These are phyloP conservation scores for Neofelis nebulosa DNA, from an alignment of 2,113 vertebrate genomes.

Conservation along the genomic window DNA sequence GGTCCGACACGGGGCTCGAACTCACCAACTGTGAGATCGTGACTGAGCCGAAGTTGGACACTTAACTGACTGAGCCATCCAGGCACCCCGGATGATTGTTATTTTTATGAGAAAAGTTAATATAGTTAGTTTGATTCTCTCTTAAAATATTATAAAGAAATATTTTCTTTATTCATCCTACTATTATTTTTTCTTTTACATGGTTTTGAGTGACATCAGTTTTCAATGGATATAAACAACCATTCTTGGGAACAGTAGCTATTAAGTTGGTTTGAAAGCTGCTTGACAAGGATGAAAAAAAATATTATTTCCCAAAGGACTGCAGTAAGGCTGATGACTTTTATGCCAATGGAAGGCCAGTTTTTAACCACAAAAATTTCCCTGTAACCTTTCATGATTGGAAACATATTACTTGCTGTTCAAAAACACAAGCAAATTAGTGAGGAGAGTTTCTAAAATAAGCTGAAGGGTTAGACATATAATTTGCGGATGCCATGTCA, in stretches of 20 bases:
- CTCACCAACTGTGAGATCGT: too few relatives aligned
- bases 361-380: conserved; percentile 91
- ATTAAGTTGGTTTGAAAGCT: conserved; percentile 65
- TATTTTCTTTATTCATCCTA: not conserved
- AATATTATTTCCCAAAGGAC: conserved; percentile 73
- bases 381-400: conserved; percentile 90
- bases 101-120: conserved; percentile 30
- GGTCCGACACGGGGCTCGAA: too few relatives aligned
- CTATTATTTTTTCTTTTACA: not conserved
- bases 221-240: conserved; percentile 59
- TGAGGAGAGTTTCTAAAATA: conserved; percentile 86
- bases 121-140: not conserved
- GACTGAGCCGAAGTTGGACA: too few relatives aligned
- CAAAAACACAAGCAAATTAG: conserved; percentile 87
- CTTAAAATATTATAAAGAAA: not conserved
- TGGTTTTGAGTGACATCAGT: conserved; percentile 37
- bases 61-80: too few relatives aligned
- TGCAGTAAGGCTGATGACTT: conserved; percentile 65
- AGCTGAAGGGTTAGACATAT: conserved; percentile 84
- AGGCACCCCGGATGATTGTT: not conserved
- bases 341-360: conserved; percentile 84
- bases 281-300: conserved; percentile 76
- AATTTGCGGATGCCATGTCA: conserved; percentile 85
- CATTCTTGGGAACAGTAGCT: conserved; percentile 62
- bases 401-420: conserved; percentile 91